These are phyloP conservation scores for Orthonychiurus folsomi DNA, from an alignment of 2,888 invertebrate species.

Conservation along the genomic window DNA sequence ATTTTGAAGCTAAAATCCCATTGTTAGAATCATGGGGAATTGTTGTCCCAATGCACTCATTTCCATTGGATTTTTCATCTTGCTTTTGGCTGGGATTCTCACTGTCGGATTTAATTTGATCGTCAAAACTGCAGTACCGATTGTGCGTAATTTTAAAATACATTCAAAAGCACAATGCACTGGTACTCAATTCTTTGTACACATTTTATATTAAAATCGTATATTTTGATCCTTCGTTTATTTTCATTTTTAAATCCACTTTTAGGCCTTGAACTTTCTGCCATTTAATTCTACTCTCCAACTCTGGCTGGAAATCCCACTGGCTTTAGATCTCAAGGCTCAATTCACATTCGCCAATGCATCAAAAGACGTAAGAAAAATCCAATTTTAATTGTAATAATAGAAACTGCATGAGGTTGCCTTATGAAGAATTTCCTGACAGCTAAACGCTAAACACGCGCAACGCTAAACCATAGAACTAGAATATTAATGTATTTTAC, in stretches of 20 bases:
- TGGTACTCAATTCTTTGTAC: too few species aligned
- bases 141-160: background rate
- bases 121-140: background rate
- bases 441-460: too few species aligned
- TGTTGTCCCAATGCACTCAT: background rate
- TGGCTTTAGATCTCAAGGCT: background rate
- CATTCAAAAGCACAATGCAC: background rate
- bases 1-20: too few species aligned
- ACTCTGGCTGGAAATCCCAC: background rate
- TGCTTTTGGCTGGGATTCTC: background rate
- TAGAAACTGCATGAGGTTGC: too few species aligned
- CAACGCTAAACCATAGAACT: too few species aligned
- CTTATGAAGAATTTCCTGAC: too few species aligned
- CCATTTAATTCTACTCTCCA: background rate
- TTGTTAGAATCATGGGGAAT: background rate
- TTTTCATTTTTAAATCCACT: too few species aligned
- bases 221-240: too few species aligned
- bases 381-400: too few species aligned
- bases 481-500: too few species aligned
- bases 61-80: background rate
- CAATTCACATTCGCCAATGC: background rate
- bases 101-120: background rate
- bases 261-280: background rate
- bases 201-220: too few species aligned
- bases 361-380: background rate